These are phyloP conservation scores for Phortica variegata DNA, from an alignment of 1,140 invertebrate species.

Conservation along the genomic window DNA sequence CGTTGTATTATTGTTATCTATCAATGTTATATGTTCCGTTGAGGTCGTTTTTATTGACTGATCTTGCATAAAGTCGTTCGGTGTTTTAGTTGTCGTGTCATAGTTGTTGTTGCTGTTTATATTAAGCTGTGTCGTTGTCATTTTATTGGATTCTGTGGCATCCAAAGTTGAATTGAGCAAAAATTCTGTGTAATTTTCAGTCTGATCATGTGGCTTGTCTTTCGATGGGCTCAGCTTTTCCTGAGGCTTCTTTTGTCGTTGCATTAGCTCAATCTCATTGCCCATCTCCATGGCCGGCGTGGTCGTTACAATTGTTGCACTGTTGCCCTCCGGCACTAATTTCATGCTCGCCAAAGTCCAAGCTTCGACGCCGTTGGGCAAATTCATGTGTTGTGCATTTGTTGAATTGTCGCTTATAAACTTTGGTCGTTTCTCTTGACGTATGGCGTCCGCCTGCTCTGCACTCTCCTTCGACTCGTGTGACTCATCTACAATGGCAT, in stretches of 20 bases:
- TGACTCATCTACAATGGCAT: slow-evolving; percentile 31
- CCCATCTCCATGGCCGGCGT: slow-evolving; percentile 19
- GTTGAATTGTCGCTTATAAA: slow-evolving; percentile 50
- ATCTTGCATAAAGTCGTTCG: neutral
- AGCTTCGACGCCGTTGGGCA: slow-evolving; percentile 40
- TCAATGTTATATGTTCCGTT: no score
- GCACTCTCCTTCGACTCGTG: no score
- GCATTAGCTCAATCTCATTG: slow-evolving; percentile 30
- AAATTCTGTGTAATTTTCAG: slow-evolving; percentile 26
- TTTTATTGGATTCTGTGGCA: slow-evolving; percentile 28
- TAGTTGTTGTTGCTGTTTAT: slow-evolving; percentile 5
- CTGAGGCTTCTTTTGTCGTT: no score
- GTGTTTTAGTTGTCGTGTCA: slow-evolving; percentile 4
- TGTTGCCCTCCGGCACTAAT: slow-evolving; percentile 22
- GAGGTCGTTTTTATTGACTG: no score
- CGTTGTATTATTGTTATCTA: no score
- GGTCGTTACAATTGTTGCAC: slow-evolving; percentile 3
- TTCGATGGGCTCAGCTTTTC: no score
- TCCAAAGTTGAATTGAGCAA: slow-evolving; percentile 31
- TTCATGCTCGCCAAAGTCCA: slow-evolving; percentile 51
- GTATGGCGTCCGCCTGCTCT: slow-evolving; percentile 2
- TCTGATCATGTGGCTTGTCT: slow-evolving; percentile 21
- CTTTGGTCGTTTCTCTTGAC: slow-evolving; percentile 40
- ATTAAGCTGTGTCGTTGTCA: slow-evolving; percentile 18
- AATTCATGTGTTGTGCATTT: slow-evolving; percentile 38